phyloP scores from a whole-genome alignment of 1,140 invertebrate species.

The Lanistes nyassanus region DNA sequence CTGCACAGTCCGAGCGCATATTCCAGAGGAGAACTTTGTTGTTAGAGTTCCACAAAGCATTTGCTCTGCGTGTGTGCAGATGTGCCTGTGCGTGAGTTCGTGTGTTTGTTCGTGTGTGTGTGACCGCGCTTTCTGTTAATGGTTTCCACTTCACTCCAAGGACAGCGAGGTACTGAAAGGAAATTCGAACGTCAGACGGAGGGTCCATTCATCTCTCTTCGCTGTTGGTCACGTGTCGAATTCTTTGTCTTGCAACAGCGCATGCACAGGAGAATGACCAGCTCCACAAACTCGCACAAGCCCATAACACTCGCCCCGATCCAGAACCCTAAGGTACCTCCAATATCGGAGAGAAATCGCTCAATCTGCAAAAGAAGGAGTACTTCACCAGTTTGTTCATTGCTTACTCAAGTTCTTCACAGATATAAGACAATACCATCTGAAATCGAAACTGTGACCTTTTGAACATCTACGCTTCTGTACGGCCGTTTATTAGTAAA shows the following conservation, averaged over 20 bases:
- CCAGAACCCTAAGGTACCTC: slow-evolving; percentile 24
- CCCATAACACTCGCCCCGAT: slow-evolving; percentile 21
- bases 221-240: no score
- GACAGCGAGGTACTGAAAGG: no score
- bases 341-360: slow-evolving; percentile 24
- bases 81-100: slow-evolving; percentile 9
- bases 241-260: background rate
- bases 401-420: no score
- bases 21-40: background rate
- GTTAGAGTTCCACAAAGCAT: background rate
- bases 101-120: slow-evolving; percentile 15
- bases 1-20: background rate
- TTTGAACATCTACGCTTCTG: no score
- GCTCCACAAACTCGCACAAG: slow-evolving; percentile 10
- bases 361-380: slow-evolving; percentile 18
- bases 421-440: no score
- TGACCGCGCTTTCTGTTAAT: no score
- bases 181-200: no score
- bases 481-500: no score
- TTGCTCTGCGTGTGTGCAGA: background rate
- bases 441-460: no score
- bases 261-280: background rate
- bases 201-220: no score
- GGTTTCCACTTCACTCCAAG: no score
- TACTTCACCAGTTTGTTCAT: no score